Base-by-base conservation (phyloP, 1,140 invertebrate genomes). In the Bradynema listronoti region DNA sequence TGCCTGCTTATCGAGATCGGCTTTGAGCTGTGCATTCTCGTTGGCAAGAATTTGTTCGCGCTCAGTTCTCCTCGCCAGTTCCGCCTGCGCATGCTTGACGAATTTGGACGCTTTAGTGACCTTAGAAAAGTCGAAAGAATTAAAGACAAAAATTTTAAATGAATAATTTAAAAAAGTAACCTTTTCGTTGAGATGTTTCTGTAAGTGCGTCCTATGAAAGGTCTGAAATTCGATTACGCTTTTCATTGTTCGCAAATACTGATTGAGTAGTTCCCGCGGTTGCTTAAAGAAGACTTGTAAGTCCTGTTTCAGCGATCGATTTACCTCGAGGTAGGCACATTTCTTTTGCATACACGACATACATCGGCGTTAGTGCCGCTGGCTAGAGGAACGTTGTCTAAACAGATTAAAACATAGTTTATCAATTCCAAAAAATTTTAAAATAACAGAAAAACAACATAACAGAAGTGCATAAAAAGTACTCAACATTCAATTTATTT, bases 331-430 rank as follows among this genome's bases (percentile, higher is more conserved):
- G 32, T 50, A 43, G 19, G 16, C 52, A n/a, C 33, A 43, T 3
- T 14, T 11, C 52, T 55, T 55, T 53, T 43, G 52, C 52, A 55
- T 30, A 55, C 52, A n/a, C 32, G 33, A 27, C 52, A 55, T n/a
- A n/a, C n/a, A n/a, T n/a, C n/a, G n/a, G 52, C 32, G 32, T n/a
- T 55, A 24, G 16, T 4, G 25, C 33, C 52, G 27, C 32, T 55
- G 7, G 33, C 33, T 55, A 45, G 49, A 30, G 49, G 19, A 3
- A 19, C 19, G 34, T 55, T 55, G 47, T 30, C 27, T 30, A n/a
- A 19, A 5, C 19, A 30, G 16, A 19, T n/a, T 50, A 29, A 50
- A 50, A 2, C 7, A 3, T n/a, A n/a, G n/a, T n/a, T n/a, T n/a
- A n/a, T n/a, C n/a, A n/a, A n/a, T n/a, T n/a, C n/a, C n/a, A n/a